Conservation (phyloP, 2,113 vertebrate genomes). For the Archilochus colubris region DNA sequence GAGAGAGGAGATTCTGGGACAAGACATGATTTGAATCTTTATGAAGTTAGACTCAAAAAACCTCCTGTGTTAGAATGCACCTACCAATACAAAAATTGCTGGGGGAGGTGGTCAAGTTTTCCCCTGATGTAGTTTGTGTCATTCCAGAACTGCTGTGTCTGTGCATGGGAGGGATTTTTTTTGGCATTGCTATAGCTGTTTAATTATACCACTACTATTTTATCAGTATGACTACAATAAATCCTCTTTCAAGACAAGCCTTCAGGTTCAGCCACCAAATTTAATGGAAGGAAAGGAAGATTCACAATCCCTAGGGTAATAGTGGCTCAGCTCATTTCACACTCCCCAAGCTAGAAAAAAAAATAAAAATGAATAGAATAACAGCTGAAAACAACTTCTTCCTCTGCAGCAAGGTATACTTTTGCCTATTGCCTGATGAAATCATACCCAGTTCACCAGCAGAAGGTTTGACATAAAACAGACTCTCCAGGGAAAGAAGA, state of each 20-base stretch:
- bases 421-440: constrained; percentile 18
- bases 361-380: not conserved
- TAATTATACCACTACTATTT: constrained; percentile 19
- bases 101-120: not conserved
- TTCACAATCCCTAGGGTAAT: not conserved
- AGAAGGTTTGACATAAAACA: constrained; percentile 34
- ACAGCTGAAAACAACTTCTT: constrained; percentile 24
- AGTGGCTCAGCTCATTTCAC: not conserved
- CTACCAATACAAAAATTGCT: not conserved
- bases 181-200: not conserved
- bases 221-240: not conserved
- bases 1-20: not conserved
- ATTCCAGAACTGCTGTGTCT: not conserved
- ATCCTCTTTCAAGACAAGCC: not conserved
- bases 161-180: not conserved
- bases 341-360: not conserved
- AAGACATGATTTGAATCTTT: not conserved
- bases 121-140: not conserved
- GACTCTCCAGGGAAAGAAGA: not conserved
- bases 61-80: not conserved
- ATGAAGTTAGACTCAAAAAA: not conserved
- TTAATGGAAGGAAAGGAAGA: not conserved
- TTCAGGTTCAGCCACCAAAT: constrained; percentile 11
- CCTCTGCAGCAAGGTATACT: not conserved
- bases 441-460: not conserved